phyloP scores from a whole-genome alignment of 2,113 vertebrate genomes.

The Megalops atlanticus region DNA sequence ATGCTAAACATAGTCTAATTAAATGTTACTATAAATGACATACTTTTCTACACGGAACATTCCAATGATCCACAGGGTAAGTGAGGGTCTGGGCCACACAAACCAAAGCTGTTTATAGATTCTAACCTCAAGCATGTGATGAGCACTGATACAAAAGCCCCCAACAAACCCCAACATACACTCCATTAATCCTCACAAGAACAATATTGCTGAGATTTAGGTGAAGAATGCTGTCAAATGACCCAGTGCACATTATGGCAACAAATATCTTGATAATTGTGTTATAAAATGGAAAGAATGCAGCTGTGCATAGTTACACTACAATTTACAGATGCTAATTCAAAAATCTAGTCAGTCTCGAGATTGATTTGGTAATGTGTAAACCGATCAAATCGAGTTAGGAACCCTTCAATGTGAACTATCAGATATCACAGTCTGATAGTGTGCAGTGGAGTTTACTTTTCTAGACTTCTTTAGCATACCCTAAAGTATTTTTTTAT shows the following conservation, averaged over 20 bases:
- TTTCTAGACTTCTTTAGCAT: background rate
- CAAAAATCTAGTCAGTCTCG: background rate
- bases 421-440: background rate
- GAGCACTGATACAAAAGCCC: background rate
- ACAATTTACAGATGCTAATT: conserved; percentile 14
- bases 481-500: background rate
- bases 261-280: background rate
- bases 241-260: background rate
- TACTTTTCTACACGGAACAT: background rate
- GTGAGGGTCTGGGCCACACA: background rate
- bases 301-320: background rate
- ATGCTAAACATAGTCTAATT: background rate
- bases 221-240: background rate
- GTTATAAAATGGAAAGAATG: conserved; percentile 12
- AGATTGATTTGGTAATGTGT: conserved; percentile 11
- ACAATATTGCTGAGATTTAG: background rate
- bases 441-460: background rate
- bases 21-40: background rate
- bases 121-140: background rate
- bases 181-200: background rate
- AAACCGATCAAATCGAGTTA: background rate
- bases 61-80: background rate
- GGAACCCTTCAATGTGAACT: background rate
- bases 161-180: background rate
- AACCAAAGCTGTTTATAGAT: background rate